Conservation (phyloP, 2,797 vertebrate species). For the Falco rusticolus region DNA sequence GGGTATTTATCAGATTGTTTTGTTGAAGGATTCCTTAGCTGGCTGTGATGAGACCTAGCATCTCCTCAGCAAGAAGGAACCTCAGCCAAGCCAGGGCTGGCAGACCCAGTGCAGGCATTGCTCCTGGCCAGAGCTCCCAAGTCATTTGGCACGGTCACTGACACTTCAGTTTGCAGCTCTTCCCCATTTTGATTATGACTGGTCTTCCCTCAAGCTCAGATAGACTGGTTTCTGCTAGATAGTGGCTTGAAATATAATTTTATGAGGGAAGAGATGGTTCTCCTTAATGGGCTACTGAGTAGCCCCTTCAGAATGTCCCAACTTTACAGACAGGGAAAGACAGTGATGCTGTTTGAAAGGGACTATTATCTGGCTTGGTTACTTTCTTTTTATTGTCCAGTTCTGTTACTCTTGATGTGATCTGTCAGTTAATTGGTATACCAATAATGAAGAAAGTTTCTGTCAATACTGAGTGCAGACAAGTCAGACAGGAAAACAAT, state of each 20-base stretch:
- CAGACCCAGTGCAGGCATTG: neutral
- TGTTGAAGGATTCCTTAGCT: neutral
- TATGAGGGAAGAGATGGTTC: neutral
- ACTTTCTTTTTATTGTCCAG: slow-evolving; percentile 9
- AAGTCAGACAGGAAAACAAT: neutral
- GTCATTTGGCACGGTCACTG: neutral
- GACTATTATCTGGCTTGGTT: neutral
- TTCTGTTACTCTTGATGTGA: neutral
- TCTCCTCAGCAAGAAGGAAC: neutral
- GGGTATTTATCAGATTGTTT: neutral
- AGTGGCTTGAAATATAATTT: neutral
- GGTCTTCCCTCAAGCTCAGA: neutral
- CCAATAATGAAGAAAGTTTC: neutral
- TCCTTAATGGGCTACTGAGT: neutral
- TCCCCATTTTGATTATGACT: neutral
- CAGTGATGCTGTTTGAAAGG: neutral
- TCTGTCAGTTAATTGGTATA: slow-evolving; percentile 4
- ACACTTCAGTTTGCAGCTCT: neutral
- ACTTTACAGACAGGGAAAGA: neutral
- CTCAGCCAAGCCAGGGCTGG: accelerated
- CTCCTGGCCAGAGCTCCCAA: neutral
- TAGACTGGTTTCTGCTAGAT: neutral
- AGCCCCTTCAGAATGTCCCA: neutral
- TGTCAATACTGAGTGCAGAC: neutral
- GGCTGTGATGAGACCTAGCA: neutral